These are phyloP conservation scores for Tribolium madens DNA, from an alignment of 1,140 invertebrate species.

Conservation along the genomic window DNA sequence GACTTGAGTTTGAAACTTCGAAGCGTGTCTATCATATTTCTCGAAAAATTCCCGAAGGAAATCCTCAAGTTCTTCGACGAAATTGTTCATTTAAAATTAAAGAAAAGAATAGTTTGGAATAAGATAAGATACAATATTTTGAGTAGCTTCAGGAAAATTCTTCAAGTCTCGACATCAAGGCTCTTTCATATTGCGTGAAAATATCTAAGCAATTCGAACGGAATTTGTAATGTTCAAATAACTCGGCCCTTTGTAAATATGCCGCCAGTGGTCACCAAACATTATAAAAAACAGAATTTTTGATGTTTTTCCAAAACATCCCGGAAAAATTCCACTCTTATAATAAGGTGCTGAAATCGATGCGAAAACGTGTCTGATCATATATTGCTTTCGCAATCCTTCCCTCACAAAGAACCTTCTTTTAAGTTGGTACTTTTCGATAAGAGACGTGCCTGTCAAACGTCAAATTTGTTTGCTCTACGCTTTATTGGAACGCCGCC, in stretches of 20 bases:
- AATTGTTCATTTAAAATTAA: neutral
- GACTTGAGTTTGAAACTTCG: neutral
- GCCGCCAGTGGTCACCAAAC: neutral
- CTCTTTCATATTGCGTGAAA: neutral
- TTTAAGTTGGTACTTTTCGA: slow-evolving; percentile 37
- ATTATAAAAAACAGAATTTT: slow-evolving; percentile 22
- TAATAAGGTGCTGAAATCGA: neutral
- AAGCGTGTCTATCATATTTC: slow-evolving; percentile 9
- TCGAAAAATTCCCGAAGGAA: neutral
- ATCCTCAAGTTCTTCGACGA: neutral
- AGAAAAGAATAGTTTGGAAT: neutral
- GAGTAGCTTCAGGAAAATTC: no score
- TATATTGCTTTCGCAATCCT: slow-evolving; percentile 22
- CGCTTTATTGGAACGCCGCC: slow-evolving; percentile 15
- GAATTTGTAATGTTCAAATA: neutral
- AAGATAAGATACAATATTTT: neutral
- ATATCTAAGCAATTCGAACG: neutral
- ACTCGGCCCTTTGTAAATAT: neutral
- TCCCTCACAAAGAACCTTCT: slow-evolving; percentile 14
- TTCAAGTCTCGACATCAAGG: neutral
- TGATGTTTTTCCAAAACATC: no score
- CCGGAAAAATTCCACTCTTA: no score
- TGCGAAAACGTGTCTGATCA: slow-evolving; percentile 26
- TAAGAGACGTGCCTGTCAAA: slow-evolving; percentile 33
- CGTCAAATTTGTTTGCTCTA: slow-evolving; percentile 35